Evolutionary conservation across 2,113 vertebrate species (phyloP).

Genomic region (Cacatua alba): DNA sequence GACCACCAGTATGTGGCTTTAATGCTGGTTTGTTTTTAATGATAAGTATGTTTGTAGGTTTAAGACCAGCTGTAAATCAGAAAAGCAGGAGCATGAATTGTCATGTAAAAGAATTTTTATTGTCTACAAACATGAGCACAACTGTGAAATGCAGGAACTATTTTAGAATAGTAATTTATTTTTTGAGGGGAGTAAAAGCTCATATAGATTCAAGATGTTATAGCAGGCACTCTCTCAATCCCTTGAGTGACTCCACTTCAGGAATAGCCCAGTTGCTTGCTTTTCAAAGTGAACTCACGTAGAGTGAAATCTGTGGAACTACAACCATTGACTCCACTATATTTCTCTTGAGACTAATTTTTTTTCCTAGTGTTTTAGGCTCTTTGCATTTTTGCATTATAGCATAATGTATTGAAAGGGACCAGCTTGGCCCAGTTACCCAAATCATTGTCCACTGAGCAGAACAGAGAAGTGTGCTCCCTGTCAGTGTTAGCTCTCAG

Average conservation of each 20-base stretch:
- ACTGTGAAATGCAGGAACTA: neutral
- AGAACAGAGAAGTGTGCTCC: accelerated
- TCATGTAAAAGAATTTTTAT: neutral
- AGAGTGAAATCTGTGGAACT: neutral
- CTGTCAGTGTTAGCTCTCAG: neutral
- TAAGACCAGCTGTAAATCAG: constrained; percentile 33
- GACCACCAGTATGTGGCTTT: constrained; percentile 15
- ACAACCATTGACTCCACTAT: neutral
- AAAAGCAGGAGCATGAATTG: neutral
- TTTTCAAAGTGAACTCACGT: neutral
- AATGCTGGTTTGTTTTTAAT: constrained; percentile 44
- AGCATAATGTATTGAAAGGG: neutral
- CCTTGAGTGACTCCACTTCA: neutral
- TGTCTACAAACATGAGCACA: neutral
- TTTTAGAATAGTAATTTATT: neutral
- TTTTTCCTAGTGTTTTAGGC: neutral
- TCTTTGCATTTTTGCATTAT: neutral
- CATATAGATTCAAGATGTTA: neutral
- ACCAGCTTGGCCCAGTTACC: neutral
- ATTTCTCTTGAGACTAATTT: neutral
- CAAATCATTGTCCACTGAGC: neutral
- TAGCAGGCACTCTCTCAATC: neutral
- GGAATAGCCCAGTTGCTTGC: neutral
- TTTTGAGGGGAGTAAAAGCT: neutral
- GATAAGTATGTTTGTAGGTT: constrained; percentile 36